These are phyloP conservation scores for Gallirallus australis DNA, from an alignment of 2,797 vertebrate species.

Conservation along the genomic window DNA sequence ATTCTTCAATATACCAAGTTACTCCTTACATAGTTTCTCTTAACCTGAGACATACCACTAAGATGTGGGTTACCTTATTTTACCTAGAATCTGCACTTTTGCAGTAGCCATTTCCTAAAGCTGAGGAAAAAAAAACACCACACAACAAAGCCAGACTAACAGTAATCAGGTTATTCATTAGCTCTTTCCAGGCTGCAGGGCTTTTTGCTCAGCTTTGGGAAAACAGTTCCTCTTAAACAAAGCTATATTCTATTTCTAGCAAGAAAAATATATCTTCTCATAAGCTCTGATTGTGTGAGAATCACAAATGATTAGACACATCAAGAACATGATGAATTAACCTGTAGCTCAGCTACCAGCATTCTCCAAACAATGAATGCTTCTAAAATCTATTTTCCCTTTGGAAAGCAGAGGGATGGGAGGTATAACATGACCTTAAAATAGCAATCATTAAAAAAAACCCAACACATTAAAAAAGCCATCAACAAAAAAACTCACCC, in stretches of 20 bases:
- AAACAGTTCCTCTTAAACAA: background rate
- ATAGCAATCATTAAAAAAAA: background rate
- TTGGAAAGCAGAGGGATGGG: background rate
- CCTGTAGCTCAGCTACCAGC: background rate
- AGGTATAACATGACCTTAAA: background rate
- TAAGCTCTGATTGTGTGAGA: background rate
- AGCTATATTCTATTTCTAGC: background rate
- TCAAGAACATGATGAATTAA: slow-evolving; percentile 23
- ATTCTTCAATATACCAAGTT: background rate
- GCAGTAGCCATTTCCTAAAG: background rate
- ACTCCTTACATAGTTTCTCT: background rate
- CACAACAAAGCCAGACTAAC: background rate
- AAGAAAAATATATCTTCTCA: slow-evolving; percentile 26
- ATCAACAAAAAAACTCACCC: background rate
- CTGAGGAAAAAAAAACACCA: background rate
- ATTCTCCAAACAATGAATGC: slow-evolving; percentile 6
- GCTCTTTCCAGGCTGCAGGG: background rate
- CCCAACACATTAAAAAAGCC: background rate
- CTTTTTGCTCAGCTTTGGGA: background rate
- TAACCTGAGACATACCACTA: background rate
- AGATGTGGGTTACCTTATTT: background rate
- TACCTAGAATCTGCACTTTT: background rate
- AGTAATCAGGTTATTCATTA: background rate
- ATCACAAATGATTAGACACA: background rate
- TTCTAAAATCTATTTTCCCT: background rate